These are phyloP conservation scores for Eptatretus burgeri DNA, from an alignment of 2,113 vertebrate genomes.

Conservation along the genomic window DNA sequence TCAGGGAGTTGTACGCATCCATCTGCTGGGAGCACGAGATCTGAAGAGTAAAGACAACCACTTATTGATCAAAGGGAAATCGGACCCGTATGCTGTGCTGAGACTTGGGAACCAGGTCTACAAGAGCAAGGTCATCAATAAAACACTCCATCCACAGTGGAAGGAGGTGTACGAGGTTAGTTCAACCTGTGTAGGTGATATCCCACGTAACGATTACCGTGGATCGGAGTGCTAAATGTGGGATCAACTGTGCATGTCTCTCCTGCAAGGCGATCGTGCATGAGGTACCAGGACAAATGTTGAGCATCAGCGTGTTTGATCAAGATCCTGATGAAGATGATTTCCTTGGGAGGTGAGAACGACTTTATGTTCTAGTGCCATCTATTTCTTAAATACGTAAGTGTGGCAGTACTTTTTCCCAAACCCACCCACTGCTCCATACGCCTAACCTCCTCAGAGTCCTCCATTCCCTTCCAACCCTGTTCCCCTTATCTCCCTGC, in stretches of 20 bases:
- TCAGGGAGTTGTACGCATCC: constrained; percentile 45
- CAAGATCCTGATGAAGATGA: constrained; percentile 79
- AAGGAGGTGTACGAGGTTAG: constrained; percentile 57
- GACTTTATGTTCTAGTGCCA: too few relatives aligned
- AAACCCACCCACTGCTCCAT: too few relatives aligned
- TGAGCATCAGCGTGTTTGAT: constrained; percentile 60
- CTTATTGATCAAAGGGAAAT: constrained; percentile 54
- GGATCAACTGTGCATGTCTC: too few relatives aligned
- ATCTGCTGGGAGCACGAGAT: constrained; percentile 41
- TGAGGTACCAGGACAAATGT: constrained; percentile 64
- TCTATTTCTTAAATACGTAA: too few relatives aligned
- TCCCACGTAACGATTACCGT: too few relatives aligned
- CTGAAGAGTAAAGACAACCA: constrained; percentile 63
- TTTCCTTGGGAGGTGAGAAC: constrained; percentile 46
- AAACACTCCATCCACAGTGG: constrained; percentile 56
- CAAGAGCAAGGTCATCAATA: constrained; percentile 42
- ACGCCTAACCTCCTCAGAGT: too few relatives aligned
- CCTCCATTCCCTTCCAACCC: too few relatives aligned
- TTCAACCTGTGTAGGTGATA: too few relatives aligned
- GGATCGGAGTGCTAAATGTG: too few relatives aligned
- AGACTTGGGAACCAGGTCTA: constrained; percentile 31
- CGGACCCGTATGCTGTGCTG: constrained; percentile 54
- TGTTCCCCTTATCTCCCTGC: too few relatives aligned
- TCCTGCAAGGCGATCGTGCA: constrained; percentile 45
- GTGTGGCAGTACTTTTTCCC: too few relatives aligned